Evolutionary conservation across 2,113 vertebrate genomes (phyloP), one percentile per base, ranked within the genome.

Genomic region (Chaetops frenatus): DNA sequence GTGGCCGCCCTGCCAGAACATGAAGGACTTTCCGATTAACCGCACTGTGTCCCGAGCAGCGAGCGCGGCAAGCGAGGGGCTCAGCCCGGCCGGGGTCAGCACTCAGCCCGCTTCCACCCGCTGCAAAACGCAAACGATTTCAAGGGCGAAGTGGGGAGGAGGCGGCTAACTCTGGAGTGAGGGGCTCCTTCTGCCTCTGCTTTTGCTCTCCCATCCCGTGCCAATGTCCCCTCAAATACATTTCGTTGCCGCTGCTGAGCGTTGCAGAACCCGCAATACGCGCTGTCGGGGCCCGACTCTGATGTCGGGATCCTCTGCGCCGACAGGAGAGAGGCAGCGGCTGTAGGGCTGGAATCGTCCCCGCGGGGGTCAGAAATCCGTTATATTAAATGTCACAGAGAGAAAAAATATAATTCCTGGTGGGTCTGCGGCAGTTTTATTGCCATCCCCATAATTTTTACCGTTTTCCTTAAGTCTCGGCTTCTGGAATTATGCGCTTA

Each of bases 401-500:
- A 45, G 31, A n/a, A 51, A 78, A 92, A 92, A 76, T 44, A 33
- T 6, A 62, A 92, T 91, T 84, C 31, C 31, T 22, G 69, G n/a
- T 31, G 77, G 27, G 25, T 74, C 81, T 56, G 61, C 53, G 10
- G 73, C 86, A 40, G 86, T 79, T 88, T 86, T 60, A 36, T 27
- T n/a, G 69, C 8, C 1, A 74, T 15, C 21, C 28, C 51, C n/a
- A 1, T 40, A 2, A 19, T 85, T 84, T 81, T 60, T 3, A 71
- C 50, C 7, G 44, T 94, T 94, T 93, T 86, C 53, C 78, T 76
- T 71, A 91, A 87, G 45, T 44, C 86, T 79, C 23, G 5, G 65
- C 40, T 81, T 78, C 93, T 89, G 81, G 78, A 89, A 95, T 84
- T 74, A 64, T 33, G 65, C 40, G 57, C 51, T 78, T 51, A 92